phyloP scores from a whole-genome alignment of 2,113 vertebrate genomes.

The Vulpes lagopus region DNA sequence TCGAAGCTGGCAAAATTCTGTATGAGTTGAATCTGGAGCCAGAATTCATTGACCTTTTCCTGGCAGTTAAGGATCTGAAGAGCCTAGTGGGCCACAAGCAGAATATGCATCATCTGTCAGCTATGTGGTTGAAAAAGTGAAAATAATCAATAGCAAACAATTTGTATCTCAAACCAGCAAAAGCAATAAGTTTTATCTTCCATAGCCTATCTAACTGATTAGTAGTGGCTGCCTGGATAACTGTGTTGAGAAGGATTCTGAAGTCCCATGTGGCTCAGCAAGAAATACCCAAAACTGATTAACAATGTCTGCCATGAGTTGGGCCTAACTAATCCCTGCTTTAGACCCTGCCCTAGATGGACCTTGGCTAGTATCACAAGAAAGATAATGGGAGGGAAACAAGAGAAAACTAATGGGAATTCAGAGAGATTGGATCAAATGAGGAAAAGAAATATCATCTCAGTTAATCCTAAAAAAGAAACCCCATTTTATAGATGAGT shows the following conservation, averaged over 20 bases:
- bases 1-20: constrained; percentile 48
- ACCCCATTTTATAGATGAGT: constrained; percentile 7
- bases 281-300: constrained; percentile 56
- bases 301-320: not conserved
- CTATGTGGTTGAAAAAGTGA: constrained; percentile 32
- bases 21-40: constrained; percentile 49
- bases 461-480: constrained; percentile 38
- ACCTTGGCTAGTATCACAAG: not conserved
- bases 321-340: not conserved
- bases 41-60: constrained; percentile 63
- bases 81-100: constrained; percentile 28
- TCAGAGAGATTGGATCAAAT: not conserved
- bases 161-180: constrained; percentile 32
- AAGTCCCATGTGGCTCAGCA: constrained; percentile 43
- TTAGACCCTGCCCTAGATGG: not conserved
- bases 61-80: constrained; percentile 57
- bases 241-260: constrained; percentile 58
- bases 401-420: constrained; percentile 9
- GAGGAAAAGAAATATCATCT: not conserved
- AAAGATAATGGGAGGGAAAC: not conserved
- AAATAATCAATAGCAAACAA: constrained; percentile 35
- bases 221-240: constrained; percentile 22
- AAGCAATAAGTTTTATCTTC: constrained; percentile 35
- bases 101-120: constrained; percentile 26
- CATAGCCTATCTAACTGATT: constrained; percentile 5